These are phyloP conservation scores for Sebastes dallii DNA, from an alignment of 2,797 vertebrate genomes.

Conservation along the genomic window DNA sequence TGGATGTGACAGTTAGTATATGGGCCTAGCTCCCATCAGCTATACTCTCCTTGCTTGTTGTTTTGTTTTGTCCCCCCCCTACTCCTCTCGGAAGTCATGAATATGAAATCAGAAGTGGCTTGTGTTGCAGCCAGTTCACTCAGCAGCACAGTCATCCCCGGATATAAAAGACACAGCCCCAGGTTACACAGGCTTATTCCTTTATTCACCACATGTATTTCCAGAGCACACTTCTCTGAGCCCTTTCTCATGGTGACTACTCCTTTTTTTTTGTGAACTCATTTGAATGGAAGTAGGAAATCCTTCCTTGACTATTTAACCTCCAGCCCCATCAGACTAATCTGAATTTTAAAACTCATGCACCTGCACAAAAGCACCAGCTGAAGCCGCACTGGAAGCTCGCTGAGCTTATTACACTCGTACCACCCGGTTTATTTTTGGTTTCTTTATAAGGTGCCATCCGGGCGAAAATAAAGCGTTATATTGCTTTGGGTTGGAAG, in stretches of 20 bases:
- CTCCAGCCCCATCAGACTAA: conserved; percentile 54
- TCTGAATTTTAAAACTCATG: conserved; percentile 62
- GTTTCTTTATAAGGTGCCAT: conserved; percentile 43
- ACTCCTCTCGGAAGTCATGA: conserved; percentile 60
- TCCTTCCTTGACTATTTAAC: conserved; percentile 63
- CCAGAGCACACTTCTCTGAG: conserved; percentile 36
- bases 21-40: conserved; percentile 37
- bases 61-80: conserved; percentile 16
- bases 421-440: conserved; percentile 33
- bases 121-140: conserved; percentile 59
- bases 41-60: conserved; percentile 39
- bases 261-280: conserved; percentile 23
- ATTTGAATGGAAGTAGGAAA: conserved; percentile 62
- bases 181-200: conserved; percentile 43
- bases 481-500: conserved; percentile 49
- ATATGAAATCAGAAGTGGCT: conserved; percentile 67
- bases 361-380: conserved; percentile 62
- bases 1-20: conserved; percentile 56
- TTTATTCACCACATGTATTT: conserved; percentile 55
- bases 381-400: conserved; percentile 33
- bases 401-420: conserved; percentile 40
- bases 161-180: conserved; percentile 52
- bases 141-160: conserved; percentile 38
- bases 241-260: conserved; percentile 21
- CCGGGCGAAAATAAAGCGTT: conserved; percentile 34